Evolutionary conservation across 2,888 invertebrate genomes (phyloP).

Genomic region (Zygaena filipendulae): DNA sequence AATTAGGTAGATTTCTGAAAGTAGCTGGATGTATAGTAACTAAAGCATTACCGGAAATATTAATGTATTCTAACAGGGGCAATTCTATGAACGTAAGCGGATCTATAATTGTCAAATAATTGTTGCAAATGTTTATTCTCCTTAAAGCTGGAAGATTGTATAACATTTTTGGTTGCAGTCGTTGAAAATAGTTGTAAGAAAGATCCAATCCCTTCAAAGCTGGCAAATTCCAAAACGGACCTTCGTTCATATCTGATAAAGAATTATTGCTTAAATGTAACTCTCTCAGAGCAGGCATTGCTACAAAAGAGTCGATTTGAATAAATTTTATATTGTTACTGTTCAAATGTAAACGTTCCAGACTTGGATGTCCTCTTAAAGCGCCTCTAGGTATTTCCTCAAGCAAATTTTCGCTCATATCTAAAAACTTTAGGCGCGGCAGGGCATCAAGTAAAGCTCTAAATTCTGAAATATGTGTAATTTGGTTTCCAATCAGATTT

Average conservation of each 20-base stretch:
- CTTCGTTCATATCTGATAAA: slow-evolving; percentile 75
- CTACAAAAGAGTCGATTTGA: slow-evolving; percentile 82
- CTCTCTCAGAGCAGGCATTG: slow-evolving; percentile 86
- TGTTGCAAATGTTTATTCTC: slow-evolving; percentile 80
- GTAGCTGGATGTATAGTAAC: slow-evolving; percentile 79
- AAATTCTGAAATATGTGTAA: slow-evolving; percentile 79
- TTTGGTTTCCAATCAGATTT: slow-evolving; percentile 79
- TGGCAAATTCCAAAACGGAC: slow-evolving; percentile 87
- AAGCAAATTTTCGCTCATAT: slow-evolving; percentile 81
- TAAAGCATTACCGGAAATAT: slow-evolving; percentile 81
- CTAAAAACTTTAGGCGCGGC: slow-evolving; percentile 80
- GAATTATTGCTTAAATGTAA: slow-evolving; percentile 87
- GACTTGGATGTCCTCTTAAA: slow-evolving; percentile 79
- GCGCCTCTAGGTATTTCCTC: slow-evolving; percentile 83
- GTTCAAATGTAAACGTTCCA: slow-evolving; percentile 84
- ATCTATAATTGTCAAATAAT: slow-evolving; percentile 76
- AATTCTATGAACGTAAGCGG: slow-evolving; percentile 79
- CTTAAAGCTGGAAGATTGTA: slow-evolving; percentile 80
- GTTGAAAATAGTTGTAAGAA: slow-evolving; percentile 78
- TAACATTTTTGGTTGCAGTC: slow-evolving; percentile 77
- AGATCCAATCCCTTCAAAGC: slow-evolving; percentile 86
- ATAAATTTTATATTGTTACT: slow-evolving; percentile 80
- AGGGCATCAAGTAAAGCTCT: slow-evolving; percentile 80
- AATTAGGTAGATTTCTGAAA: slow-evolving; percentile 76
- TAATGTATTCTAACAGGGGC: slow-evolving; percentile 80